A percentile compares a stretch with the other conserved stretches of the same genome.
Evolutionary conservation across 2,888 invertebrate species (phyloP).

Genomic region (Spicauda simplicius): DNA sequence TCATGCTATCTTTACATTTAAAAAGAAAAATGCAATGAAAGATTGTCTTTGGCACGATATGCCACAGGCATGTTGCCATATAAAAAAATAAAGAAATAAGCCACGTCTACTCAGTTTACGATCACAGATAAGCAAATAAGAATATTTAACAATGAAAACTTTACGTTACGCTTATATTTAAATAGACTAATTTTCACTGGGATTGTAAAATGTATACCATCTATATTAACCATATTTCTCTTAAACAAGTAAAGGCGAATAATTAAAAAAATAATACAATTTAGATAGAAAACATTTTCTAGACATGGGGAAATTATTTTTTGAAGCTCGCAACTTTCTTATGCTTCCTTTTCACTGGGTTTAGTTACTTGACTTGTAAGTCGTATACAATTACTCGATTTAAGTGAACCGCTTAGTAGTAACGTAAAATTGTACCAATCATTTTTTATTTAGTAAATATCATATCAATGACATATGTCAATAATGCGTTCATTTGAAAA

Average conservation of each 20-base stretch:
- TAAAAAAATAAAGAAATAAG: constrained; percentile 10
- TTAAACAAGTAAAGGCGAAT: neutral
- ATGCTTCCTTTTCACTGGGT: neutral
- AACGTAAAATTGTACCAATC: too few relatives aligned
- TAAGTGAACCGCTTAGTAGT: too few relatives aligned
- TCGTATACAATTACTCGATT: neutral
- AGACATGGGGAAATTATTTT: neutral
- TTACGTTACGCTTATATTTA: neutral
- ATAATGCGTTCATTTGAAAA: too few relatives aligned
- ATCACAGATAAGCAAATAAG: constrained; percentile 32
- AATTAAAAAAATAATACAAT: neutral
- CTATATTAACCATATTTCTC: neutral
- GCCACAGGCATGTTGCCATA: constrained; percentile 5
- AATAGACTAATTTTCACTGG: neutral
- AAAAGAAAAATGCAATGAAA: neutral
- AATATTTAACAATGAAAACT: constrained; percentile 7
- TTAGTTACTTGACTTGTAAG: neutral
- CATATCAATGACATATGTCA: too few relatives aligned
- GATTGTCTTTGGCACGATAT: neutral
- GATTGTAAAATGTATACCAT: neutral
- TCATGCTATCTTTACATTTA: neutral
- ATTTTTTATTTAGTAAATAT: too few relatives aligned
- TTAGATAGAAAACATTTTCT: too few relatives aligned
- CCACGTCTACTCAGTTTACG: constrained; percentile 16
- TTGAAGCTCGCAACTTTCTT: neutral